These are phyloP conservation scores for Proctacanthus coquilletti DNA, from an alignment of 1,140 invertebrate genomes.

Conservation along the genomic window DNA sequence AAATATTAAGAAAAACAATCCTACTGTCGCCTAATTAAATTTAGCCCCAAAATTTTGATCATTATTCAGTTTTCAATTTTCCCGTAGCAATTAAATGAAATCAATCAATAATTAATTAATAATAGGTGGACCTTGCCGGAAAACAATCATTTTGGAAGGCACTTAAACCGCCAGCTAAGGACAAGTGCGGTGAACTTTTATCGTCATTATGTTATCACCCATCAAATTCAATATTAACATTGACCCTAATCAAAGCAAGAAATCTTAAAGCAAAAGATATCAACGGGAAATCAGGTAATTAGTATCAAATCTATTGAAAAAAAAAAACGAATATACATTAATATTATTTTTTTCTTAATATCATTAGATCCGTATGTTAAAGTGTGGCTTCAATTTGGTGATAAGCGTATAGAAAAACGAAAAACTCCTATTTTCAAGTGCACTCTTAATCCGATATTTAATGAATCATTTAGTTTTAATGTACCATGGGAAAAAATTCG, in stretches of 20 bases:
- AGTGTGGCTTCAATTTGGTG: conserved; percentile 89
- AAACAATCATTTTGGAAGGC: conserved; percentile 87
- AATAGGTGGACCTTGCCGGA: conserved; percentile 75
- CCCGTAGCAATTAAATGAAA: not conserved
- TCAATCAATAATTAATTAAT: conserved; percentile 8
- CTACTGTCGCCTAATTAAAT: no score
- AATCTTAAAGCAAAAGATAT: conserved; percentile 90
- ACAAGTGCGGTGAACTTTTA: conserved; percentile 81
- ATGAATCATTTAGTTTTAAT: conserved; percentile 84
- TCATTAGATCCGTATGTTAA: conserved; percentile 87
- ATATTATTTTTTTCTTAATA: not conserved
- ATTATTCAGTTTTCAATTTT: not conserved
- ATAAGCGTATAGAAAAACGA: conserved; percentile 85
- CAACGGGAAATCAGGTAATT: conserved; percentile 81
- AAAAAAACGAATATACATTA: not conserved
- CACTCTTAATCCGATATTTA: conserved; percentile 82
- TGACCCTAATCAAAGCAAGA: conserved; percentile 77
- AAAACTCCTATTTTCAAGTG: conserved; percentile 93
- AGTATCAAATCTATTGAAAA: not conserved
- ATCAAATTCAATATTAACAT: conserved; percentile 73
- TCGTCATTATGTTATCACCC: conserved; percentile 85
- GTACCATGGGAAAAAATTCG: conserved; percentile 90
- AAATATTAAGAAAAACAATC: no score
- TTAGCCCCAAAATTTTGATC: not conserved
- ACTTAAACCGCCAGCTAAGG: conserved; percentile 79